A percentile compares a stretch with the other conserved stretches of the same genome.
Conservation (phyloP, 2,113 vertebrate species). For the Boulengeromyrus knoepffleri region DNA sequence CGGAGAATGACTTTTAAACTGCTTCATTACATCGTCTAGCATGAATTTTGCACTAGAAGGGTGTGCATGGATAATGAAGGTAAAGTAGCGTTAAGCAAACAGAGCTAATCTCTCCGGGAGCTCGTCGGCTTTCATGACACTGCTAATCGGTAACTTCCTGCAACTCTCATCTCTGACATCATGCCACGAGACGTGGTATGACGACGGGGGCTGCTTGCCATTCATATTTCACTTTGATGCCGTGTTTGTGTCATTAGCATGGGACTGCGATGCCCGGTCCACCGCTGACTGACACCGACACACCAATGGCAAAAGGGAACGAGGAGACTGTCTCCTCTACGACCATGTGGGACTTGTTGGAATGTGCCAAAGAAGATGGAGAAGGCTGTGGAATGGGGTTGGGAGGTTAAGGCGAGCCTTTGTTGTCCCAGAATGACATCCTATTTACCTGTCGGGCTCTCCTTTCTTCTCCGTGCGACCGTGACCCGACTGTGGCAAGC, state of each 20-base stretch:
- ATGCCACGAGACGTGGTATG: background rate
- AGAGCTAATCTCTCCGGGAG: background rate
- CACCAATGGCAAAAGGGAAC: background rate
- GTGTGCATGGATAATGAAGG: background rate
- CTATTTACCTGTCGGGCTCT: slow-evolving; percentile 61
- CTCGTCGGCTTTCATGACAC: background rate
- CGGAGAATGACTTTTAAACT: background rate
- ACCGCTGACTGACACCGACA: background rate
- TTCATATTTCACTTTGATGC: background rate
- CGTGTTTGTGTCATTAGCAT: background rate
- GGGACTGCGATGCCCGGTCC: background rate
- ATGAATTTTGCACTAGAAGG: background rate
- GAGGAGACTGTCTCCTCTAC: background rate
- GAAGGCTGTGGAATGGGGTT: slow-evolving; percentile 55
- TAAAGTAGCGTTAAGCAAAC: background rate
- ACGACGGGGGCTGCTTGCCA: background rate
- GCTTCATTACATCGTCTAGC: background rate
- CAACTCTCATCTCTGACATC: background rate
- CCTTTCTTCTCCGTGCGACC: slow-evolving; percentile 62
- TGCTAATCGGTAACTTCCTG: background rate
- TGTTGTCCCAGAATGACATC: slow-evolving; percentile 59
- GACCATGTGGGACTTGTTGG: background rate
- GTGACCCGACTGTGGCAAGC: slow-evolving; percentile 56
- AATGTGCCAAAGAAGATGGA: slow-evolving; percentile 30
- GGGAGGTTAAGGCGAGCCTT: slow-evolving; percentile 57